Percentiles rank a stretch among this genome's conserved stretches.
Conservation (phyloP, 2,888 invertebrate species). For the Drosophila formosana region DNA sequence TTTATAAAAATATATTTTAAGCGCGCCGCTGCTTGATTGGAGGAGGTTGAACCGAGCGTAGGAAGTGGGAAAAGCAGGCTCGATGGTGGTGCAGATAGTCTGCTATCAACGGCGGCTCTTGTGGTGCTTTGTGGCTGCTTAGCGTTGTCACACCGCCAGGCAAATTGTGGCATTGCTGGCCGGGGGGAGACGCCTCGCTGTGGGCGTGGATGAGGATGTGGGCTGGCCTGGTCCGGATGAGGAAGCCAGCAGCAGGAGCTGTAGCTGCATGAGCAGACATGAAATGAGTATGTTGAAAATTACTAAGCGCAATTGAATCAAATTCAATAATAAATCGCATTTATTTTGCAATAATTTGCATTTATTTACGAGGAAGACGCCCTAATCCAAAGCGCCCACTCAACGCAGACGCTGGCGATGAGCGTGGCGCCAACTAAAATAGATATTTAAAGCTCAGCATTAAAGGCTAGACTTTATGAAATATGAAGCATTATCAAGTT, state of each 20-base stretch:
- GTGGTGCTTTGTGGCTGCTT: slow-evolving; percentile 60
- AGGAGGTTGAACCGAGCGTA: not conserved
- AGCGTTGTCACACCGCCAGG: slow-evolving; percentile 73
- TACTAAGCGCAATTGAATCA: slow-evolving; percentile 69
- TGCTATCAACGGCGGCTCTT: slow-evolving; percentile 69
- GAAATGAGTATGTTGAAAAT: slow-evolving; percentile 65
- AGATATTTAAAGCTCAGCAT: not conserved
- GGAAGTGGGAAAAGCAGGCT: not conserved
- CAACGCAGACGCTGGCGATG: not conserved
- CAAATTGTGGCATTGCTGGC: slow-evolving; percentile 56
- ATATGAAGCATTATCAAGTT: slow-evolving; percentile 1
- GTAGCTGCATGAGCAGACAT: slow-evolving; percentile 14
- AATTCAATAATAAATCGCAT: slow-evolving; percentile 72
- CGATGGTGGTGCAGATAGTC: slow-evolving; percentile 13
- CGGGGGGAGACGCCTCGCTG: too few species aligned
- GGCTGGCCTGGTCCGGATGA: slow-evolving; percentile 22
- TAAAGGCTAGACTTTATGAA: not conserved
- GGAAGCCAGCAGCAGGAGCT: slow-evolving; percentile 27
- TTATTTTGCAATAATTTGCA: slow-evolving; percentile 71
- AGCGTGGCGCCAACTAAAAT: not conserved
- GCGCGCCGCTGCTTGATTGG: slow-evolving; percentile 48
- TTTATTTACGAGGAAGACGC: slow-evolving; percentile 47
- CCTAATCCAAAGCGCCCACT: not conserved
- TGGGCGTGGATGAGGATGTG: not conserved
- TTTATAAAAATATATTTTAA: slow-evolving; percentile 62